Evolutionary conservation across 30 jellyfish, hydroid and myxozoan species (phyloP), one percentile per base, ranked within the genome.

Genomic region (Nemopilema nomurai): DNA sequence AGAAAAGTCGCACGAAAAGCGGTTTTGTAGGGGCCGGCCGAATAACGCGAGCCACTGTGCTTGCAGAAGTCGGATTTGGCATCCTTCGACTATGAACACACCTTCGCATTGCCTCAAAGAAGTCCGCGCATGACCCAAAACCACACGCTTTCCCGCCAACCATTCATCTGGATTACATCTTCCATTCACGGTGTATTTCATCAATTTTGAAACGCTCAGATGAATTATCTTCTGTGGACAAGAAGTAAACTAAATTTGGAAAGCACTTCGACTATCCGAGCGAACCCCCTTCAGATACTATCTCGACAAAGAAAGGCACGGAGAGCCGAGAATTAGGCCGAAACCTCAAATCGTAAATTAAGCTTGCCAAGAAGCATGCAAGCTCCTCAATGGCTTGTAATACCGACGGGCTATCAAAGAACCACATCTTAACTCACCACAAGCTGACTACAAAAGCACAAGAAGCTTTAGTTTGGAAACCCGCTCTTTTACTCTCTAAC

Each of bases 61-160:
- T 9, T 8, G 24, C 78, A 53, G 78, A 68, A 68, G 53, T 68
- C 51, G 49, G 78, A 26, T 13, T 8, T 3, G 49, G 49, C 4
- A 25, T 24, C 51, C 53, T 13, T 51, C 74, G 27, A 57, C 86
- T 8, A 21, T 28, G 30, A 20, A 51, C 65, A 1, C 31, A 32
- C 20, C 76, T 27, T 20, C 28, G 67, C 25, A 23, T 7, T 22
- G 29, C 20, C 77, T 29, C 64, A 77, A 57, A 25, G 78, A 19
- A 18, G 22, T 62, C 87, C 67, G 90, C 79, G 49, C 27, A 20
- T 81, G 90, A 69, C 90, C 83, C 67, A 49, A 18, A 53, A 81
- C 83, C 90, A 51, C 77, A 81, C 51, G 62, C 69, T 81, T 80
- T 81, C 90, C 83, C 90, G 90, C 90, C 90, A 81, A 66, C 29